Base-by-base conservation (phyloP, 2,797 vertebrate species). In the Galago senegalensis region DNA sequence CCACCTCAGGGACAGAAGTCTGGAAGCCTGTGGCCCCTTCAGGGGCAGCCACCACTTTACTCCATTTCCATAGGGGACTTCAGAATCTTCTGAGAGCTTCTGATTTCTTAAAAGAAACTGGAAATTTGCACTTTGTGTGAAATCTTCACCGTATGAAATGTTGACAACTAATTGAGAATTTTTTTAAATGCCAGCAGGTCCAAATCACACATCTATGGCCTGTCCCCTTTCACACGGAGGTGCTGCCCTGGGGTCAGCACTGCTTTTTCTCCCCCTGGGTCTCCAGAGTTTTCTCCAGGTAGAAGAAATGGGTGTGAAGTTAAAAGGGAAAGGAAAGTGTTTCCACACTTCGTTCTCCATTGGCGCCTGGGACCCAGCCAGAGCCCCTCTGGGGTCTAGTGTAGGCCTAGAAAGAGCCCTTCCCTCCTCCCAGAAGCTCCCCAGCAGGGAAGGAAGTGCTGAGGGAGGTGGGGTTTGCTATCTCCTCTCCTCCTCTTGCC, bases 51-150 rank as follows among this genome's bases (percentile, higher is more conserved):
- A 2, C 18, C 40, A 60, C 10, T 2, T 58, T 3, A 4, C 13
- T 31, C 18, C 31, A n/a, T 4, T 25, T 29, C 58, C 40, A 25
- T 2, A 58, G 12, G 29, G 34, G 43, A 27, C 49, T 63, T 69
- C 12, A 53, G 60, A 29, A 12, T 14, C 53, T 65, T 23, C 67
- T 43, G 2, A 12, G 46, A 58, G 4, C 18, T 70, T 69, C 61
- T 70, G 77, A 70, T 61, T 85, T 81, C 85, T 91, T 5, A 8
- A 79, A 72, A 77, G 31, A 91, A 58, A 31, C 60, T 72, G 61
- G 53, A 81, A 76, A 73, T 37, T 34, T 17, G 56, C 29, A 67
- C 34, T 82, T 92, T 8, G 0, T 65, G 53, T 69, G 86, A 94
- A 93, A 37, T 70, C 56, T 81, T 27, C 67, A 81, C 34, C 11